Evolutionary conservation across 2,888 invertebrate species (phyloP), one percentile per base, ranked within the genome.

Genomic region (Lamproptera curius): DNA sequence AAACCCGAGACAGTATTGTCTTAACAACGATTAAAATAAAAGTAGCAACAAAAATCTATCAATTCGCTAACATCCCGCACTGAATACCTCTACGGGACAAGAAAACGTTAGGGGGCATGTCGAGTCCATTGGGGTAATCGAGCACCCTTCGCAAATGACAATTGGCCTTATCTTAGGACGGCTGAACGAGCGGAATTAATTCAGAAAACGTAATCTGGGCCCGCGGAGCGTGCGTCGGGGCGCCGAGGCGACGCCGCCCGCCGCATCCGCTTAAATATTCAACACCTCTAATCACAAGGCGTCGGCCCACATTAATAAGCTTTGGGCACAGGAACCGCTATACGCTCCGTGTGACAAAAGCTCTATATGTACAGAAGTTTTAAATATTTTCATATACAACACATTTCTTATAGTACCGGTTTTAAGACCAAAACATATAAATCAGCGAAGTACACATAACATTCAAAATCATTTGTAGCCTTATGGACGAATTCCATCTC

Each of bases 211-310:
- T 76, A 76, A 80, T 80, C 76, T 76, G 67, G 72, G 69, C 70
- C 71, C 69, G 73, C 71, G 73, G 69, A 67, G 67, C 67, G 64
- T 67, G 67, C 70, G 72, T 71, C 70, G 68, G 68, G 53, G 55
- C 54, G 58, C 57, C 54, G 71, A 70, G 73, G 68, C 73, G 67
- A 61, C 65, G 67, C 71, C 66, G 67, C 72, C 71, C 74, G 73
- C 73, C 76, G 65, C 69, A 67, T 74, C 73, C 69, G 69, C 72
- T 84, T 76, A 83, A 83, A 82, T 82, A 84, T 84, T 84, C 79
- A 83, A 73, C 73, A 76, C 78, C 77, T 75, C 76, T 83, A 83
- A 83, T 83, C 82, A 82, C 80, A 78, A 76, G 74, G 67, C 67
- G 71, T 65, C 66, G 72, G 67, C 62, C 70, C 68, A 66, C 69